Percentiles rank a stretch among this genome's conserved stretches.
phyloP scores from a whole-genome alignment of 2,888 invertebrate genomes.

The Trissonchulus sp. region DNA sequence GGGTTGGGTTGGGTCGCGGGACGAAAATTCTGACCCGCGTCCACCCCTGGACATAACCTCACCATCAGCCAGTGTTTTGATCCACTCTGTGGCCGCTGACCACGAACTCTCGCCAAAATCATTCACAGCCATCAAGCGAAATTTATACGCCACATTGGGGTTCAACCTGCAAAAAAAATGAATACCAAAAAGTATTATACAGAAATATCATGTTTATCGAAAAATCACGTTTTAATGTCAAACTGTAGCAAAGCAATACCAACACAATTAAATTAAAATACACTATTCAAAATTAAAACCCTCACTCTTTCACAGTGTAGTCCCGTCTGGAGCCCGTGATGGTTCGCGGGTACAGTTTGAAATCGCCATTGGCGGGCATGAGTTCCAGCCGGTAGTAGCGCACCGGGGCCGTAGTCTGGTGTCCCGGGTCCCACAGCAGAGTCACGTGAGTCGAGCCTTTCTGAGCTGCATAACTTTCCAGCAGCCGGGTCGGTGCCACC shows the following conservation, averaged over 20 bases:
- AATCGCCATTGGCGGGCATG: slow-evolving; percentile 6
- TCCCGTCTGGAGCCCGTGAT: not conserved
- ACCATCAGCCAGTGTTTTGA: slow-evolving; percentile 65
- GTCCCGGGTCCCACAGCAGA: not conserved
- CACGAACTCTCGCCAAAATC: slow-evolving; percentile 89
- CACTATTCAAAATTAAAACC: no score
- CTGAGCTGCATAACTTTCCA: not conserved
- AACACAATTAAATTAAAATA: no score
- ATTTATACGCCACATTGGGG: slow-evolving; percentile 63
- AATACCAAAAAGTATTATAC: no score
- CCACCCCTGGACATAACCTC: not conserved
- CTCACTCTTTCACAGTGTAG: no score
- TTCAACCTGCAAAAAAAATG: slow-evolving; percentile 16
- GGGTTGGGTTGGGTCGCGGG: no score
- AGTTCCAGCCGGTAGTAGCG: slow-evolving; percentile 8
- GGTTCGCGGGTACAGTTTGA: not conserved
- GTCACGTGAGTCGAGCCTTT: slow-evolving; percentile 60
- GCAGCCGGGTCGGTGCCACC: slow-evolving; percentile 6
- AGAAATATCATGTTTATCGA: no score
- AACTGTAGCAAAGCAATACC: no score
- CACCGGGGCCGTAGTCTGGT: not conserved
- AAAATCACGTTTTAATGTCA: no score
- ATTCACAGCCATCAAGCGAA: slow-evolving; percentile 87
- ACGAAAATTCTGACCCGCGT: no score
- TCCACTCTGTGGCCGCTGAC: slow-evolving; percentile 78